Conservation (phyloP, 2,888 invertebrate species). For the Melanargia galathea region DNA sequence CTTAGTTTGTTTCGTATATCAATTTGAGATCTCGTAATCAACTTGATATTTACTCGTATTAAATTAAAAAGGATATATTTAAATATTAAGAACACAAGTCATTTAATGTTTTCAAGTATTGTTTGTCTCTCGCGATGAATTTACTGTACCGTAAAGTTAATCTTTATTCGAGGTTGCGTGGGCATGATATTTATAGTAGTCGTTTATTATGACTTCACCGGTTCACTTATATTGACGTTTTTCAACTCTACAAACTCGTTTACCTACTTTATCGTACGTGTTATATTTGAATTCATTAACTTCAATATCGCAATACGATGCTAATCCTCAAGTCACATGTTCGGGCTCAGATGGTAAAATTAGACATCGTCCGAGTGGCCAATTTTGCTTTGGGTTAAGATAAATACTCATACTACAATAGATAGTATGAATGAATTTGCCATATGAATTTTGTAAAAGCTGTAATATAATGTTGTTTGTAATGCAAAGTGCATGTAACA, state of each 20-base stretch:
- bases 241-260: constrained; percentile 15
- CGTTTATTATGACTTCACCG: constrained; percentile 74
- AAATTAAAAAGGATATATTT: neutral
- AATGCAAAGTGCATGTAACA: too few species aligned
- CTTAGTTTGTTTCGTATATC: neutral
- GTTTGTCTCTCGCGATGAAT: constrained; percentile 34
- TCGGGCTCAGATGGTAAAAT: neutral
- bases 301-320: neutral
- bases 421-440: neutral
- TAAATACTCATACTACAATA: too few species aligned
- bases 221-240: constrained; percentile 42
- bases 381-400: neutral
- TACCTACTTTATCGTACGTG: constrained; percentile 15
- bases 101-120: constrained; percentile 4
- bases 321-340: neutral
- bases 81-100: neutral
- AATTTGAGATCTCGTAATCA: neutral
- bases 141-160: constrained; percentile 56
- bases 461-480: neutral
- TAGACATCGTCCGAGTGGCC: neutral
- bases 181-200: constrained; percentile 68
- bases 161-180: constrained; percentile 60
- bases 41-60: neutral
- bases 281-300: constrained; percentile 20
- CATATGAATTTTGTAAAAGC: neutral